Conservation (phyloP, 2,797 vertebrate species). For the Alauda arvensis region DNA sequence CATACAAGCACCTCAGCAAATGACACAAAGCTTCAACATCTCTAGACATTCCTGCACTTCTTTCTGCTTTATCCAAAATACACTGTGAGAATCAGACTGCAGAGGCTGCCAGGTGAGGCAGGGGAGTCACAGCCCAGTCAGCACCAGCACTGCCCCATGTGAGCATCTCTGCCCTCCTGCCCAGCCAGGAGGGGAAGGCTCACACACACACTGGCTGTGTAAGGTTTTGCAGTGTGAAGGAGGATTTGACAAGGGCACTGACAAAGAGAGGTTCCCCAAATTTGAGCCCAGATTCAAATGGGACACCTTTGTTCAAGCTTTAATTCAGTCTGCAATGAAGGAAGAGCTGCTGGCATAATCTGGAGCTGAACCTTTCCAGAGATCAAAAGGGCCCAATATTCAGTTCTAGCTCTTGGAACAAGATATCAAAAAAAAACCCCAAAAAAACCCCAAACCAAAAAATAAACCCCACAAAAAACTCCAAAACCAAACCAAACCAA, state of each 20-base stretch:
- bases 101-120: not conserved
- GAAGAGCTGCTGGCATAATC: not conserved
- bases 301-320: not conserved
- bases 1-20: conserved; percentile 36
- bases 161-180: not conserved
- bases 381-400: not conserved
- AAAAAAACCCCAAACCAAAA: too few species aligned
- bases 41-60: conserved; percentile 21
- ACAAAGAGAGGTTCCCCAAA: not conserved
- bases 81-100: not conserved
- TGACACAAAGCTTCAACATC: conserved; percentile 23
- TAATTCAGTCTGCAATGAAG: not conserved
- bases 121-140: not conserved
- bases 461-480: too few species aligned
- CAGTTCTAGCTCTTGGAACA: not conserved
- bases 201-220: accelerated
- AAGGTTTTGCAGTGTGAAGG: not conserved
- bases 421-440: not conserved
- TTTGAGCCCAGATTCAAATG: not conserved
- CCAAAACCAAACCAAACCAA: not conserved
- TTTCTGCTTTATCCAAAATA: conserved; percentile 36
- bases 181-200: not conserved
- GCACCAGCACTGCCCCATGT: accelerated
- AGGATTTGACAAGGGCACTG: not conserved
- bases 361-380: not conserved